Conservation (phyloP, 1,140 invertebrate species). For the Matsumurasca onukii region DNA sequence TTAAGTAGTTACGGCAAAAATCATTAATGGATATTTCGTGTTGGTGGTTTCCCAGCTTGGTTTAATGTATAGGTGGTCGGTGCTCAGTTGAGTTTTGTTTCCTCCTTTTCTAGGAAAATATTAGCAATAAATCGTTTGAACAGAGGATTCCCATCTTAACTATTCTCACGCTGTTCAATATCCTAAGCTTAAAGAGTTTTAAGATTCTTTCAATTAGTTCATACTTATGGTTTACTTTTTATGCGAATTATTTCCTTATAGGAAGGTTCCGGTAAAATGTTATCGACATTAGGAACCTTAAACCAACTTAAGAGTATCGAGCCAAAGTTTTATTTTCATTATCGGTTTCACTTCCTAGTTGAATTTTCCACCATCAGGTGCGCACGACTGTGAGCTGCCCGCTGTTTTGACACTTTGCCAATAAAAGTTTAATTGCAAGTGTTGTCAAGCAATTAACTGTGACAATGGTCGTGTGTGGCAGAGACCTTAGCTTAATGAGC, state of each 20-base stretch:
- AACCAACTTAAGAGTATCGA: neutral
- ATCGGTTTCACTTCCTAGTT: neutral
- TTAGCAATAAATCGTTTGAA: too few species aligned
- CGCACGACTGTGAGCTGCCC: neutral
- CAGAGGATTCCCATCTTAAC: too few species aligned
- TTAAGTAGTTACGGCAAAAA: neutral
- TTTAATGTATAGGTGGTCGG: too few species aligned
- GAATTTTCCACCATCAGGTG: neutral
- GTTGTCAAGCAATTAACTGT: neutral
- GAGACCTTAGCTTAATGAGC: constrained; percentile 9
- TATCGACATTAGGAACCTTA: neutral
- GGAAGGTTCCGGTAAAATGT: neutral
- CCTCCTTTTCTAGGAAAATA: too few species aligned
- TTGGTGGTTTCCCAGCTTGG: too few species aligned
- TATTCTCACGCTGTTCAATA: too few species aligned
- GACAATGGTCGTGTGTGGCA: constrained; percentile 17
- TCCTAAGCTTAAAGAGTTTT: too few species aligned
- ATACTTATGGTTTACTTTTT: neutral
- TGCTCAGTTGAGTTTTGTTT: too few species aligned
- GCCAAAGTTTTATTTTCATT: neutral
- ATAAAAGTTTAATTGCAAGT: constrained; percentile 9
- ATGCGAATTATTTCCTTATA: neutral
- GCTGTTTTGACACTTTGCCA: constrained; percentile 9
- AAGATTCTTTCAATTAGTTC: neutral
- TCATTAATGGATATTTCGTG: too few species aligned